Evolutionary conservation across 2,888 invertebrate species (phyloP).

Genomic region (Gasteruption jaculator): DNA sequence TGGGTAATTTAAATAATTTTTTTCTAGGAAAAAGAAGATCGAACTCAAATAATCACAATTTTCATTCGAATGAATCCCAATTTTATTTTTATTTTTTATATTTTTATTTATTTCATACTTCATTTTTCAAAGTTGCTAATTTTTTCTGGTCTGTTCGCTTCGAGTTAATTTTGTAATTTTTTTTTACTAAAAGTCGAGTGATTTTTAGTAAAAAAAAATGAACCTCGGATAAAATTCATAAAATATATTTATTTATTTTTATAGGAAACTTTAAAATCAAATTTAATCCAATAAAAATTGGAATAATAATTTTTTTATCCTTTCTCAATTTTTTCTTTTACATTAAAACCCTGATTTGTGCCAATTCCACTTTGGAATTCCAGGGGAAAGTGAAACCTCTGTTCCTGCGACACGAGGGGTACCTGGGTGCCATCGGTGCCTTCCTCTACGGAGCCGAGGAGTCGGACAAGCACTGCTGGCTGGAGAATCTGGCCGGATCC

Average conservation of each 20-base stretch:
- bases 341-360: no score
- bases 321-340: conserved; percentile 5
- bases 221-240: no score
- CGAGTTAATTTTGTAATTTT: no score
- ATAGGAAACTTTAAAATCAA: background rate
- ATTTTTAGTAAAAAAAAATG: no score
- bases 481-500: conserved; percentile 66
- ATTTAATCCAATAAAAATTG: no score
- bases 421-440: conserved; percentile 67
- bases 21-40: no score
- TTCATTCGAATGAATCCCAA: no score
- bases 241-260: background rate
- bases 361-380: conserved; percentile 7
- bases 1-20: no score
- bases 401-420: conserved; percentile 68
- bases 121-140: no score
- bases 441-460: conserved; percentile 64
- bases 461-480: conserved; percentile 61
- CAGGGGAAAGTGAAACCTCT: conserved; percentile 61
- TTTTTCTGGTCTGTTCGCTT: no score
- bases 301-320: conserved; percentile 1
- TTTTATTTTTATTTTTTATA: background rate
- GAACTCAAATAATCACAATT: no score
- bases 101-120: background rate
- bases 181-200: no score